Evolutionary conservation across 1,140 invertebrate species (phyloP), one percentile per base, ranked within the genome.

Genomic region (Drosophila watanabei): DNA sequence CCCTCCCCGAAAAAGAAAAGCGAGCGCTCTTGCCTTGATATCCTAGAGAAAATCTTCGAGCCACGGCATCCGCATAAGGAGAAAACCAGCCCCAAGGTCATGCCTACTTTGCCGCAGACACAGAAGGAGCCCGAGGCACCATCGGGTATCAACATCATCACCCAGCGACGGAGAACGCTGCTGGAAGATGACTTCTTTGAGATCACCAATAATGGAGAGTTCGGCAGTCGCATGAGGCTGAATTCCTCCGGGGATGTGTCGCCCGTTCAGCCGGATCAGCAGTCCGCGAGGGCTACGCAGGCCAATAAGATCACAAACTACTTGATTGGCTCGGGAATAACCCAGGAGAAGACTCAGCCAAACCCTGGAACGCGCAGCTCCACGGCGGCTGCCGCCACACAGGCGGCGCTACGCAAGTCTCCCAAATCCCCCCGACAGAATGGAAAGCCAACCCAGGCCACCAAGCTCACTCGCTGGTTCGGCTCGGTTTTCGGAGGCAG

Each of bases 281-380:
- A 66, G 30, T 16, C 45, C 32, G 28, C 49, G 18, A 64, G 46
- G 37, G 52, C 64, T 1, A 68, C 64, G 10, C 89, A 92, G 37
- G 79, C 80, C n/a, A 93, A 93, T 43, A 93, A 93, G 65, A 93
- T 93, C 14, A 93, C 92, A 0, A 93, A 92, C 24, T 93, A 93
- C 71, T 71, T 93, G 13, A 92, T 92, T 11, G 66, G 90, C 13
- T 72, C 80, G 24, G 66, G 79, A 14, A 14, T 41, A n/a, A 70
- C 69, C 6, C 76, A 65, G 11, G 85, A 89, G 35, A 77, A 80
- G 10, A 56, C 75, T 1, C 69, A 62, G 4, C 35, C 69, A 5
- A 69, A 20, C 2, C 18, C 35, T 16, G 45, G 46, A 14, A 73
- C 30, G 51, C 57, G 60, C 13, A 61, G 54, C 39, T 48, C 72